A percentile compares a stretch with the other conserved stretches of the same genome.
phyloP scores from a whole-genome alignment of 30 jellyfish, hydroid and myxozoan species.

The Aurelia aurita region DNA sequence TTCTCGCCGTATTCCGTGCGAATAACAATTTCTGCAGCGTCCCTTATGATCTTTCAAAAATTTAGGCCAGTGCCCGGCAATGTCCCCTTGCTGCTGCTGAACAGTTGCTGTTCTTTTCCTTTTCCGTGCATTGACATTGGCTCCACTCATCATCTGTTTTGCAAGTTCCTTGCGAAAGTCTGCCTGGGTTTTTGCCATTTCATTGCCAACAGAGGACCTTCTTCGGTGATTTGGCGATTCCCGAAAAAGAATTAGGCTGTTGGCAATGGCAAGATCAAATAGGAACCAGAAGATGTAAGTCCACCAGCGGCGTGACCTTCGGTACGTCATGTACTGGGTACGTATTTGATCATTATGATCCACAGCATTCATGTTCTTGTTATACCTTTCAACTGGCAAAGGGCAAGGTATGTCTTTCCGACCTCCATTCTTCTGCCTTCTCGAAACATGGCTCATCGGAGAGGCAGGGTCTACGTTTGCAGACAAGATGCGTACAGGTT shows the following conservation, averaged over 20 bases:
- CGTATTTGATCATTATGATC: too few species aligned
- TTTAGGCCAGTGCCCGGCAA: conserved; percentile 17
- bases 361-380: conserved; percentile 1
- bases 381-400: not conserved
- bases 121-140: not conserved
- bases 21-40: not conserved
- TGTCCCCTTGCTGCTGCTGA: not conserved
- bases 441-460: not conserved
- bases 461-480: conserved; percentile 11
- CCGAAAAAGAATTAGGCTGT: not conserved
- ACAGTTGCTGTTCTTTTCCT: not conserved
- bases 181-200: not conserved
- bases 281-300: conserved; percentile 3
- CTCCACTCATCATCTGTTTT: not conserved
- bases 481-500: not conserved
- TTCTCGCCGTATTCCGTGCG: conserved; percentile 1
- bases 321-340: too few species aligned
- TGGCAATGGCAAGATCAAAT: not conserved
- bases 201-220: not conserved
- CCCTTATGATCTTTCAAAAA: conserved; percentile 1
- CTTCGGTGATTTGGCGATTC: conserved; percentile 13
- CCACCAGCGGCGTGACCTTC: conserved; percentile 9
- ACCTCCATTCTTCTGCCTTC: not conserved
- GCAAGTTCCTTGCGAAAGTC: not conserved
- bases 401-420: too few species aligned